These are phyloP conservation scores for Oreochromis grahami DNA, from an alignment of 2,797 vertebrate species.

Conservation along the genomic window DNA sequence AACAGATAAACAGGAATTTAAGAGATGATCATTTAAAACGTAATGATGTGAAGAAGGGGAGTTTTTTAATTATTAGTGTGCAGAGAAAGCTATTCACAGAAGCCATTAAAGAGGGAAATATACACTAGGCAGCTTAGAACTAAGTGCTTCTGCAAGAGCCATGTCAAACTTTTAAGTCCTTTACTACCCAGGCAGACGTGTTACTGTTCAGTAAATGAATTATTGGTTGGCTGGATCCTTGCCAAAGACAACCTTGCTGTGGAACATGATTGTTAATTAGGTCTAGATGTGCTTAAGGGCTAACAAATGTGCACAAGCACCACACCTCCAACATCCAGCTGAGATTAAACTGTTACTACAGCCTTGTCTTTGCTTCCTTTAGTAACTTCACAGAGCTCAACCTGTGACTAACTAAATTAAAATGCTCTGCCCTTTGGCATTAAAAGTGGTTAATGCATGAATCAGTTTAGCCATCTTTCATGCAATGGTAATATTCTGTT, in stretches of 20 bases:
- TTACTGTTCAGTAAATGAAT: constrained; percentile 63
- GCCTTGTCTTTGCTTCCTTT: constrained; percentile 26
- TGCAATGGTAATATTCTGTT: constrained; percentile 57
- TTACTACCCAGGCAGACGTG: constrained; percentile 61
- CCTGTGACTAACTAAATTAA: constrained; percentile 28
- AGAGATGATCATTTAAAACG: constrained; percentile 40
- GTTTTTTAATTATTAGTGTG: constrained; percentile 47
- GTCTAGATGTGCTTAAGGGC: constrained; percentile 67
- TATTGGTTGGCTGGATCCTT: constrained; percentile 62
- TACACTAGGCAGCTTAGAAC: constrained; percentile 46
- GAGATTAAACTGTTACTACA: constrained; percentile 28
- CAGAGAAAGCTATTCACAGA: constrained; percentile 36
- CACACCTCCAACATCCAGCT: constrained; percentile 55
- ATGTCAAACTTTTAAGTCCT: constrained; percentile 61
- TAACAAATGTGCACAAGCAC: constrained; percentile 64
- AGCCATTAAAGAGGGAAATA: constrained; percentile 55
- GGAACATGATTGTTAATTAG: constrained; percentile 70
- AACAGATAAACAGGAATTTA: constrained; percentile 31
- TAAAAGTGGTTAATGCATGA: constrained; percentile 27
- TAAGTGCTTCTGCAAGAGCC: constrained; percentile 58
- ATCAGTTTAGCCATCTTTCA: constrained; percentile 47
- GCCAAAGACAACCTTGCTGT: constrained; percentile 69
- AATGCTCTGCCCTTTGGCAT: constrained; percentile 46
- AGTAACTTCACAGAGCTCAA: constrained; percentile 29
- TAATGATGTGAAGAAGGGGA: constrained; percentile 23